phyloP scores from a whole-genome alignment of 2,888 invertebrate genomes.

The Laothoe populi region DNA sequence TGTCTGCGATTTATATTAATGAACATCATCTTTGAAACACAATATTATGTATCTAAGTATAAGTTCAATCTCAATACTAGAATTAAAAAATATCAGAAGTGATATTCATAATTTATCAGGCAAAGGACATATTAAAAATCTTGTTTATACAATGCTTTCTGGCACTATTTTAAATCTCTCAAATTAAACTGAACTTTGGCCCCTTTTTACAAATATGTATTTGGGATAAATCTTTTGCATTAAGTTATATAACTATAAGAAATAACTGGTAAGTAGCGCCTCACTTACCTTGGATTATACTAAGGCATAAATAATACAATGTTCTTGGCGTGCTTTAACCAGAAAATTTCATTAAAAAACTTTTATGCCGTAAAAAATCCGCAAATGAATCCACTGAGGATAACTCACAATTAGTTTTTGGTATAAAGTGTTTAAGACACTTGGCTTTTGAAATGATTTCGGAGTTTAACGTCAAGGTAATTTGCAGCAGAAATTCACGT shows the following conservation, averaged over 20 bases:
- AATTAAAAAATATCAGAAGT: too few species aligned
- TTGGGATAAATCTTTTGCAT: too few species aligned
- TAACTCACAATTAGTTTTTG: constrained; percentile 12
- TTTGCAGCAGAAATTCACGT: constrained; percentile 16
- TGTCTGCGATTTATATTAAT: neutral
- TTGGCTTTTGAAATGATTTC: constrained; percentile 21
- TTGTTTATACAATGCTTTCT: too few species aligned
- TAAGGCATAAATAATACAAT: neutral
- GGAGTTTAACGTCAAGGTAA: neutral
- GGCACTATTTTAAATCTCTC: too few species aligned
- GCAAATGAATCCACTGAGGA: constrained; percentile 11
- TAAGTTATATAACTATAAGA: neutral
- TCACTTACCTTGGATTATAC: neutral
- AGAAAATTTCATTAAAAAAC: constrained; percentile 14
- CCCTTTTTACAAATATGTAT: too few species aligned
- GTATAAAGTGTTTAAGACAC: constrained; percentile 4
- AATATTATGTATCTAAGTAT: neutral
- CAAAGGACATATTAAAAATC: too few species aligned
- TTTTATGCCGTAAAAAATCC: neutral
- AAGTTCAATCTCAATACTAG: too few species aligned
- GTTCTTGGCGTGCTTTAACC: neutral
- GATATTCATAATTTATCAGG: too few species aligned
- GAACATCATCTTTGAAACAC: neutral
- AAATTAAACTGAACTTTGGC: too few species aligned
- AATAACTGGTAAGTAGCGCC: neutral